Base-by-base conservation (phyloP, 2,797 vertebrate species). In the Heliangelus exortis region DNA sequence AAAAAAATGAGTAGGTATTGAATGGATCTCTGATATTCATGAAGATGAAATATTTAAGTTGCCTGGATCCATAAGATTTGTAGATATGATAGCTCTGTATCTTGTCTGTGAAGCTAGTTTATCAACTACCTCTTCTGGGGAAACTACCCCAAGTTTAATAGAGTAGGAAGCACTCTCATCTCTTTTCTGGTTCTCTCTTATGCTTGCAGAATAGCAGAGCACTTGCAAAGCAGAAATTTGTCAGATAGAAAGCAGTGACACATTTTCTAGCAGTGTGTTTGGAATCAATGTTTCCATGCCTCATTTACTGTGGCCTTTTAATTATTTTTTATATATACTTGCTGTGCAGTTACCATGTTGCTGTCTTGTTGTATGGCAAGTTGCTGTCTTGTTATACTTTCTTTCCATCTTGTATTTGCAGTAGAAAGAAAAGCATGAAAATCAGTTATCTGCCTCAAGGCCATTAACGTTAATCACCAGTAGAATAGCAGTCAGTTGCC, bases 191-290 rank as follows among this genome's bases (percentile, higher is more conserved):
- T 82, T 34, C 3, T 55, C 26, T 9, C 5, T 68, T 51, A 51
- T 48, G 16, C 66, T 90, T 87, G 31, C n/a, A 8, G 18, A 89
- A 57, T 81, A 95, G 73, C 74, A 75, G 85, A 96, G 45, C 48
- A 86, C 43, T 92, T 96, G 68, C 79, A 92, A 97, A 95, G 28
- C 31, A 90, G 48, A 91, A 93, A 91, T 34, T 15, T 94, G 92
- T 82, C 66, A 95, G 29, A 11, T 84, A 23, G 65, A 33, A 96
- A 95, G 9, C 59, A 91, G 84, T 83, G 48, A 80, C 34, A 74
- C 65, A 45, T 73, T 96, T 96, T 96, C 77, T 84, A 82, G 47
- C 47, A 41, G 21, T 87, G 57, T 92, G 47, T 84, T 90, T 87
- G 57, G 39, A 90, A 90, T 83, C 71, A 88, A 77, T 33, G 88